These are phyloP conservation scores for Labeo rohita DNA, from an alignment of 2,113 vertebrate species.

Conservation along the genomic window DNA sequence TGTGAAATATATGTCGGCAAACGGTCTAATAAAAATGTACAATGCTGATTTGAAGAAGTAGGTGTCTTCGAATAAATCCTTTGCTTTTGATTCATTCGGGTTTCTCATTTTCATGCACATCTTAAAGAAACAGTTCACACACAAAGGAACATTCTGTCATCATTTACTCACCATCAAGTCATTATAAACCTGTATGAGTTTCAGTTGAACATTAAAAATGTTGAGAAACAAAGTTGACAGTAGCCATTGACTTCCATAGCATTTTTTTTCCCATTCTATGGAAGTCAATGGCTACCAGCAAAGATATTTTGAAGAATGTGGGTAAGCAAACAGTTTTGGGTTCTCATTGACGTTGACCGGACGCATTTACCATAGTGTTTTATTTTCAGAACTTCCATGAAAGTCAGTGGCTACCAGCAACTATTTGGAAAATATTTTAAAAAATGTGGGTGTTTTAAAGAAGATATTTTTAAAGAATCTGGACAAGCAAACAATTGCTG, in stretches of 20 bases:
- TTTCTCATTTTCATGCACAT: not conserved
- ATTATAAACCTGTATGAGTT: not conserved
- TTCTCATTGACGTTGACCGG: no score
- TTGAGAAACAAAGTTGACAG: not conserved
- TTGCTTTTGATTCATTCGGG: not conserved
- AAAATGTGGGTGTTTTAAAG: no score
- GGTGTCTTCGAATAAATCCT: constrained; percentile 36
- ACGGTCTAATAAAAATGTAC: not conserved
- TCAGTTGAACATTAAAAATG: not conserved
- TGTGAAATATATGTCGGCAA: not conserved
- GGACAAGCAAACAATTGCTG: no score
- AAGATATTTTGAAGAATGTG: no score
- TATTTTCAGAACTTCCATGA: no score
- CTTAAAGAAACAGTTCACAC: not conserved
- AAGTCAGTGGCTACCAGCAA: no score
- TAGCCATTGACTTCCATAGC: not conserved
- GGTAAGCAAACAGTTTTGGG: no score
- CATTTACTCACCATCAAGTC: no score
- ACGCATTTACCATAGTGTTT: no score
- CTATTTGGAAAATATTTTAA: no score
- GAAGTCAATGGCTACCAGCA: not conserved
- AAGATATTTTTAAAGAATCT: no score
- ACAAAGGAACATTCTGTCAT: not conserved
- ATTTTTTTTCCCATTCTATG: not conserved
- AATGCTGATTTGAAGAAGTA: not conserved